Base-by-base conservation (phyloP, 2,113 vertebrate genomes). In the Protobothrops flavoviridis region DNA sequence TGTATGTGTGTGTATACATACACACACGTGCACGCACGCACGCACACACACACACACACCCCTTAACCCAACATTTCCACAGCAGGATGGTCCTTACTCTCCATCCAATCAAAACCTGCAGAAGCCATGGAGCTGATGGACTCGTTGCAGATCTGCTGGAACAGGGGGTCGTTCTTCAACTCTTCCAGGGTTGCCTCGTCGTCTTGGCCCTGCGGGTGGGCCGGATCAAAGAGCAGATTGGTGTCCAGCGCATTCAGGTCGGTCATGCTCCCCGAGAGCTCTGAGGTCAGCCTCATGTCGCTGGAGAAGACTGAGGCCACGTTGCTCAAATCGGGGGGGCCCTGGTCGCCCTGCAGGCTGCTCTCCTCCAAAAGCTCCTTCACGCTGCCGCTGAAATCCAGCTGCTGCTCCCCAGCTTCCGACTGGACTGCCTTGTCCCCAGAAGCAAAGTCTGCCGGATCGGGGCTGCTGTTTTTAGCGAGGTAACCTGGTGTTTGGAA, bases 51-150 rank as follows among this genome's bases (percentile, higher is more conserved):
- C 53, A n/a, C 11, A n/a, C 4, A 1, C 24, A 23, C 86, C 8
- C 23, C n/a, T 59, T 11, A 99, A 97, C 99, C 99, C 98, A 99
- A 98, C 98, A 99, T 98, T 97, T 99, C 99, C 97, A 99, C 99
- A 95, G 99, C 98, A 95, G 99, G 98, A 96, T 99, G 99, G 98
- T 99, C 99, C 98, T 99, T 99, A 97, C 98, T 99, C 96, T 99
- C 99, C 95, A 99, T 98, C 99, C 99, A 99, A 94, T 99, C 99
- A 95, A 99, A 99, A 96, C 98, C 98, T 89, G 98, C 97, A 39
- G 98, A 94, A 96, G 97, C 95, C 96, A 98, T 98, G 91, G 99
- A 98, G 97, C 98, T 99, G 89, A 98, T 98, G 92, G 98, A 98
- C 96, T 99, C 99, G 91, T 97, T 98, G 97, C 98, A 99, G 92